Evolutionary conservation across 2,797 vertebrate species (phyloP).

Genomic region (Acanthurus leucopareius): DNA sequence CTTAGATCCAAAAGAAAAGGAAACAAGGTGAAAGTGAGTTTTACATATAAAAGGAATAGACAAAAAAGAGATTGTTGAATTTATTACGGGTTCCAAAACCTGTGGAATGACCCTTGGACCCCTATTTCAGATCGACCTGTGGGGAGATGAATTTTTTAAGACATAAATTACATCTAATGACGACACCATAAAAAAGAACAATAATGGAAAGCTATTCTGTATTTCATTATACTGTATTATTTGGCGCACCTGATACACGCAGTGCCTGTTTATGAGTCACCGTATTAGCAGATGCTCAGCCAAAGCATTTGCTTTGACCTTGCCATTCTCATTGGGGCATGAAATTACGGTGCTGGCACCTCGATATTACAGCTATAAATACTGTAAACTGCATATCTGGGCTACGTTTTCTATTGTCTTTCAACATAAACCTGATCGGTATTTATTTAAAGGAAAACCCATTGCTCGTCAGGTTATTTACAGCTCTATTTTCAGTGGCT

Average conservation of each 20-base stretch:
- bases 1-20: constrained; percentile 83
- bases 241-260: constrained; percentile 99
- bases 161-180: constrained; percentile 99
- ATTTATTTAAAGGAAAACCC: constrained; percentile 99
- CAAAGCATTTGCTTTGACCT: constrained; percentile 99
- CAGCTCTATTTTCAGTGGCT: constrained; percentile 92
- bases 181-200: constrained; percentile 99
- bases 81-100: constrained; percentile 90
- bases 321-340: constrained; percentile 99
- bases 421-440: constrained; percentile 99
- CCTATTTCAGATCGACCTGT: constrained; percentile 96
- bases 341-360: constrained; percentile 99
- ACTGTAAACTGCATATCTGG: constrained; percentile 99
- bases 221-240: constrained; percentile 99
- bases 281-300: constrained; percentile 99
- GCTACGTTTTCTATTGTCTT: constrained; percentile 99
- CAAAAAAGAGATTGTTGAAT: constrained; percentile 81
- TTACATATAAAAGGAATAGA: constrained; percentile 88
- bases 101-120: constrained; percentile 96
- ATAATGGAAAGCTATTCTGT: constrained; percentile 99
- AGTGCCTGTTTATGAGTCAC: constrained; percentile 99
- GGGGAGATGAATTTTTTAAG: constrained; percentile 96
- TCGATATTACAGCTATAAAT: constrained; percentile 99
- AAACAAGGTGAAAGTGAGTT: constrained; percentile 82
- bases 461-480: constrained; percentile 99